A percentile compares a stretch with the other conserved stretches of the same genome.
Conservation (phyloP, 2,797 vertebrate species). For the Thripadectes ignobilis region DNA sequence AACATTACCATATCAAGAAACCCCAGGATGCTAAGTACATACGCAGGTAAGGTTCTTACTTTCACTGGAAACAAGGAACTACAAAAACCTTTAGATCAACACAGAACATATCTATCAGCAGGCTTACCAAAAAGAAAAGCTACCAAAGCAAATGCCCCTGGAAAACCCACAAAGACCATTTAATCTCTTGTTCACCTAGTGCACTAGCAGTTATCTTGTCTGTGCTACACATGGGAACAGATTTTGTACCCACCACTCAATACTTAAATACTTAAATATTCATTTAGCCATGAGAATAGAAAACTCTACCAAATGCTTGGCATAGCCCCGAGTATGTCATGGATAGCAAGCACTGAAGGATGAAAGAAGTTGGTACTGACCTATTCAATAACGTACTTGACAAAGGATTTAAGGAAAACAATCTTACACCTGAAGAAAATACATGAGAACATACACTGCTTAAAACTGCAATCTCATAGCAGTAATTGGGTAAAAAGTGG, state of each 20-base stretch:
- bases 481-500: background rate
- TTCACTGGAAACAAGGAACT: background rate
- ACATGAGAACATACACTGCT: background rate
- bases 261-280: background rate
- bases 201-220: background rate
- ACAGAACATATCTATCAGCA: background rate
- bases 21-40: background rate
- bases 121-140: background rate
- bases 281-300: background rate
- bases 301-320: background rate
- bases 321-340: background rate
- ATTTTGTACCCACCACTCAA: background rate
- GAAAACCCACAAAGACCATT: background rate
- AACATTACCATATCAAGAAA: background rate
- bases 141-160: background rate
- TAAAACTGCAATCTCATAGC: background rate
- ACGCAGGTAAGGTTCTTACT: background rate
- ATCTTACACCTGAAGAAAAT: background rate
- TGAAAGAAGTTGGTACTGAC: background rate
- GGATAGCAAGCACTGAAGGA: background rate
- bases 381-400: background rate
- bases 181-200: background rate
- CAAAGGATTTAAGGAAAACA: background rate
- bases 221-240: fast-evolving
- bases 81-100: background rate